Conservation (phyloP, 35 echinoderm and acorn worm species). For the Apostichopus japonicus region DNA sequence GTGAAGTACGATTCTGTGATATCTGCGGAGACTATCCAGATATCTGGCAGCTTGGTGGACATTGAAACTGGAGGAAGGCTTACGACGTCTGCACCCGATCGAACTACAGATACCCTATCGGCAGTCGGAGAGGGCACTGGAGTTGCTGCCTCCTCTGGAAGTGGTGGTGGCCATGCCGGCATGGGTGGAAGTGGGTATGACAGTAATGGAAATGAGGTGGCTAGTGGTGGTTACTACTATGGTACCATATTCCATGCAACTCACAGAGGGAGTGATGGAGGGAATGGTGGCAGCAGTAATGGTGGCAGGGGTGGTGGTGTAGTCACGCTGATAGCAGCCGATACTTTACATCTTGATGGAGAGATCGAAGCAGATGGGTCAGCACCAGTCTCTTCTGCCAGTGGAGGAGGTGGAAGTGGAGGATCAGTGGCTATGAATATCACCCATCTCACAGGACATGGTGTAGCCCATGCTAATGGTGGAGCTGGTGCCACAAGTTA, state of each 20-base stretch:
- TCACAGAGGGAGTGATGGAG: constrained; percentile 88
- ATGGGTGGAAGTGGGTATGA: constrained; percentile 68
- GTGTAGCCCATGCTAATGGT: constrained; percentile 76
- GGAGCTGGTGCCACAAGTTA: constrained; percentile 65
- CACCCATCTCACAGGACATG: constrained; percentile 77
- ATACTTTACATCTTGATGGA: constrained; percentile 78
- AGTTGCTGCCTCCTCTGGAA: constrained; percentile 6
- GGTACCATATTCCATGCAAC: constrained; percentile 71
- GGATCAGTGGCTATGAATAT: constrained; percentile 64
- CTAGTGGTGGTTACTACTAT: constrained; percentile 70
- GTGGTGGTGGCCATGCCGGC: constrained; percentile 79
- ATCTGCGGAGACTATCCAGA: constrained; percentile 75
- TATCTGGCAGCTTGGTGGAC: constrained; percentile 65
- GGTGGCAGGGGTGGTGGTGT: constrained; percentile 68
- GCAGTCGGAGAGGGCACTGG: constrained; percentile 40
- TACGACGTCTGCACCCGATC: constrained; percentile 70
- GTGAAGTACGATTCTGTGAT: constrained; percentile 75
- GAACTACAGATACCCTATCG: constrained; percentile 72
- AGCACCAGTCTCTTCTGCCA: not conserved
- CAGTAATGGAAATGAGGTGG: not conserved
- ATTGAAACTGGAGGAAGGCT: constrained; percentile 77
- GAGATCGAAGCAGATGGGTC: constrained; percentile 78
- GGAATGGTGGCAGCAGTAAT: constrained; percentile 5
- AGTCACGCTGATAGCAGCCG: constrained; percentile 60
- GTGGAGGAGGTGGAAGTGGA: constrained; percentile 81